Evolutionary conservation across 2,797 vertebrate species (phyloP), one percentile per base, ranked within the genome.

Genomic region (Loriculus beryllinus): DNA sequence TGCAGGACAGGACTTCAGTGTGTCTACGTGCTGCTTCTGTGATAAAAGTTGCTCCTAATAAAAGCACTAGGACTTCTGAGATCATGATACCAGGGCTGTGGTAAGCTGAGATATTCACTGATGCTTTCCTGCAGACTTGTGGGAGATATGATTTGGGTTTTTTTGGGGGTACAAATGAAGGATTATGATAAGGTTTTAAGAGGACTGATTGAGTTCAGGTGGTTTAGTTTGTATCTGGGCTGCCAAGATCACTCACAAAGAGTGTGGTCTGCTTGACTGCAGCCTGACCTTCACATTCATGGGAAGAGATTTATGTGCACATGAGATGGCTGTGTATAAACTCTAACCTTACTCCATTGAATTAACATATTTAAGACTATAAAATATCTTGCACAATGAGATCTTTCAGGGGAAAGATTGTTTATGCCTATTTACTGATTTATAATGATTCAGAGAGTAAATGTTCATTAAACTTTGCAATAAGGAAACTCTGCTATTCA

Each of bases 141-240:
- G 3, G 52, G 42, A 71, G 65, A 40, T 18, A 45, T 0, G 0
- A 19, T 39, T 45, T 43, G 15, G 1, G 3, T 1, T 35, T 69
- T 48, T 13, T 13, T 39, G 10, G 6, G 21, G 21, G 6, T 31
- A 48, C 12, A 67, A 68, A 33, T 35, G 54, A 69, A 49, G 23
- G 35, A 47, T 65, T 77, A 45, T 40, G 65, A 72, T 64, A 54
- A 57, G 17, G 7, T 40, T 59, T 52, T 47, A 52, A 71, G 69
- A 64, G 19, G 31, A 23, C 12, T 39, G 15, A 29, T 15, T 19
- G 51, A 72, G 26, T 6, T 54, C 40, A 49, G 43, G 39, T 40
- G 37, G 5, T 48, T 78, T 63, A 54, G 37, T 67, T 49, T 77
- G 29, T 14, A 21, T 42, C 39, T 59, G 47, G 23, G 31, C 11